Conservation (phyloP, 2,797 vertebrate species). For the Arctocebus calabarensis region DNA sequence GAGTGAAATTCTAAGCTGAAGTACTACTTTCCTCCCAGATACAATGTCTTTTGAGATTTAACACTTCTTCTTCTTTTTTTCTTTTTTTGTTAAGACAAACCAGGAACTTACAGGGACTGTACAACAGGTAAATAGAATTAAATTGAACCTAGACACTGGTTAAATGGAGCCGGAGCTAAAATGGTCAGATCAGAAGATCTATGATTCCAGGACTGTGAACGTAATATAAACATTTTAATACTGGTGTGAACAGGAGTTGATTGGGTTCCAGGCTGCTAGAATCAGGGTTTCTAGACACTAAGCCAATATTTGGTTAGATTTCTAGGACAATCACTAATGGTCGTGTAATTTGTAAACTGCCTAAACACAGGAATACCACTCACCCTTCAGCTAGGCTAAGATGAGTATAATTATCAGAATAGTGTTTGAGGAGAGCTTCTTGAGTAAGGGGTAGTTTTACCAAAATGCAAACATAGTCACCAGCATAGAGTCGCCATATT, state of each 20-base stretch:
- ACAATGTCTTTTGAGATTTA: not conserved
- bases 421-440: not conserved
- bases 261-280: not conserved
- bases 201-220: not conserved
- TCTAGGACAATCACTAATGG: not conserved
- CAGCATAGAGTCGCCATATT: not conserved
- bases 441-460: not conserved
- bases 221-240: not conserved
- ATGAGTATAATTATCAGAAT: not conserved
- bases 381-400: not conserved
- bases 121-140: not conserved
- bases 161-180: too few relatives aligned
- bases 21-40: not conserved
- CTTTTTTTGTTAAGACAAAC: not conserved
- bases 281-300: not conserved
- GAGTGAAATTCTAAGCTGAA: constrained; percentile 25
- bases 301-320: not conserved
- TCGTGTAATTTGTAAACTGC: not conserved
- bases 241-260: not conserved
- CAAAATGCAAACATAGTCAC: not conserved
- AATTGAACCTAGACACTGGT: not conserved
- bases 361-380: not conserved
- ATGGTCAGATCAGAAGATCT: not conserved
- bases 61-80: not conserved
- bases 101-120: not conserved